Base-by-base conservation (phyloP, 2,113 vertebrate genomes). In the Myocastor coypus region DNA sequence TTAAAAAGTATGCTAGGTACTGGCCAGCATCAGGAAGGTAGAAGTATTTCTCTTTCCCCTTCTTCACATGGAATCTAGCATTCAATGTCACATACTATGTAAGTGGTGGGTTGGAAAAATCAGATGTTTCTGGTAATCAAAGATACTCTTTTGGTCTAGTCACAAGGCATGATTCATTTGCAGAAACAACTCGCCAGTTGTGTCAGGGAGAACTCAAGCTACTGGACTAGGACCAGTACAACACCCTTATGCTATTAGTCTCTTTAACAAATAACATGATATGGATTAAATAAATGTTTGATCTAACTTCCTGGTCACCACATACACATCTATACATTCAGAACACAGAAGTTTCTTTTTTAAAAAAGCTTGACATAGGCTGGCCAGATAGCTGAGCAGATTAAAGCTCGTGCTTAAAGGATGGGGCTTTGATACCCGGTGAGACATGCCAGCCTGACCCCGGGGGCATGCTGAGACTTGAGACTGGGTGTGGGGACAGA, bases 181-280 rank as follows among this genome's bases (percentile, higher is more conserved):
- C 34, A 87, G 86, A 90, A 96, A 92, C 64, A 95, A 93, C 83
- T 86, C 50, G 12, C 40, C 75, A 92, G 50, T 91, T 91, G 69
- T n/a, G 66, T n/a, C 14, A 69, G 32, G 6, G 34, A 69, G 6
- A 68, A 68, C 59, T 66, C 59, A 85, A 37, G 89, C 73, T 86
- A 28, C 13, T 73, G 8, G 9, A 61, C 78, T 93, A 77, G 84
- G 78, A 71, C 37, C 69, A 87, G 50, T 26, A n/a, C 88, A 17
- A 87, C 32, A 92, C 80, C 88, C 86, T 92, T 71, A 75, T 46
- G 28, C 34, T 42, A 13, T 78, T 73, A 59, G 52, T 55, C 63
- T 61, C 28, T 81, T 59, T 40, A 88, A 61, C 50, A 84, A 84
- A 94, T 40, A 71, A 37, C 40, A 5, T 30, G 78, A 32, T 42